phyloP scores from a whole-genome alignment of 2,113 vertebrate species.

The Pluvialis apricaria region DNA sequence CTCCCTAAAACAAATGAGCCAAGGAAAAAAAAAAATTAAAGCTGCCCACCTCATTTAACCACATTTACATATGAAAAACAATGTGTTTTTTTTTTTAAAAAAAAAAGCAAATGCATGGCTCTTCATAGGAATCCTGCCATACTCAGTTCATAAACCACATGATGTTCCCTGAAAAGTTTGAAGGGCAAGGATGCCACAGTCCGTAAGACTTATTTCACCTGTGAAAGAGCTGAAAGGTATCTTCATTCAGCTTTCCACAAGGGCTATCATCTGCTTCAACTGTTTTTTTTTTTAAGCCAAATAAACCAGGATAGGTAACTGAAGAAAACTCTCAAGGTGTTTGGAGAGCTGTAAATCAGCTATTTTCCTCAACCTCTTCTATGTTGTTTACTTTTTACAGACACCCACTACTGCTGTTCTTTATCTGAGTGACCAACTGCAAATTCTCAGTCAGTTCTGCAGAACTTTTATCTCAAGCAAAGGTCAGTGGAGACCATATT shows the following conservation, averaged over 20 bases:
- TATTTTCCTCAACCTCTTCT: neutral
- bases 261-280: neutral
- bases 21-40: neutral
- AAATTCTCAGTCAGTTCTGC: neutral
- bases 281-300: neutral
- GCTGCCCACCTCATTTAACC: neutral
- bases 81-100: neutral
- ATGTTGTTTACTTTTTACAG: neutral
- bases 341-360: neutral
- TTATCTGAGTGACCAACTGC: neutral
- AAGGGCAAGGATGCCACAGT: neutral
- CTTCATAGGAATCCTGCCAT: neutral
- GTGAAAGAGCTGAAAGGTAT: neutral
- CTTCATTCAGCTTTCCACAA: neutral
- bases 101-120: neutral
- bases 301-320: neutral
- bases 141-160: neutral
- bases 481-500: neutral
- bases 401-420: neutral
- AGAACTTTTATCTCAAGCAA: neutral
- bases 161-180: rapidly evolving
- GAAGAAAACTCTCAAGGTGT: neutral
- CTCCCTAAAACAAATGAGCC: neutral
- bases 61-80: neutral
- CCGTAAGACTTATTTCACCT: neutral